Evolutionary conservation across 2,888 invertebrate species (phyloP), one percentile per base, ranked within the genome.

Genomic region (Folsomia candida): DNA sequence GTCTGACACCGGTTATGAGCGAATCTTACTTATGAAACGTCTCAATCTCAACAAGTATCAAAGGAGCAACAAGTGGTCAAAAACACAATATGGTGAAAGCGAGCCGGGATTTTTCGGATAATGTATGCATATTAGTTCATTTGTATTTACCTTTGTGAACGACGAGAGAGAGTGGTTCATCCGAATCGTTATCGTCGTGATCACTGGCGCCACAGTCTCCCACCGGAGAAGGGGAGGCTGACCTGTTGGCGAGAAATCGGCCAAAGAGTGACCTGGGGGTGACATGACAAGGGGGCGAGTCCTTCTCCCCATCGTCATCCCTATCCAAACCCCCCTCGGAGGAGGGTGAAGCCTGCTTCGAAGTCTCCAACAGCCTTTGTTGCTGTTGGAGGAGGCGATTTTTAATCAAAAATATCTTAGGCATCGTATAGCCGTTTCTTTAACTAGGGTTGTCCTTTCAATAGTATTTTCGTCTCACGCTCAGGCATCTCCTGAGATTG

Each of bases 381-480:
- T 94, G 94, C 88, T 94, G 93, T 89, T 93, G 92, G 81, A 92
- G 92, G 87, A 94, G 87, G 83, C 93, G 89, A 84, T 93, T 91
- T 86, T 93, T 94, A 82, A 94, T 92, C 81, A 93, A 85, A 86
- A 93, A 94, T 85, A 94, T 94, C 88, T 94, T 94, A 87, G 94
- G 94, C 94, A 94, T 94, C 81, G 82, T 85, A 47, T 54, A 54
- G 54, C n/a, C 22, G 20, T 20, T 54, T 54, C 54, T 54, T 20
- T 4, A 20, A n/a, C n/a, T n/a, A n/a, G n/a, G n/a, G n/a, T n/a
- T n/a, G n/a, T n/a, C n/a, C n/a, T n/a, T n/a, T n/a, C n/a, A n/a
- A n/a, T n/a, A n/a, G n/a, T n/a, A n/a, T n/a, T n/a, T n/a, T 54
- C n/a, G 54, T 54, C 22, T 54, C 11, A 20, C 20, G 22, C 11